Evolutionary conservation across 2,888 invertebrate species (phyloP), one percentile per base, ranked within the genome.

Genomic region (Thera obeliscata): DNA sequence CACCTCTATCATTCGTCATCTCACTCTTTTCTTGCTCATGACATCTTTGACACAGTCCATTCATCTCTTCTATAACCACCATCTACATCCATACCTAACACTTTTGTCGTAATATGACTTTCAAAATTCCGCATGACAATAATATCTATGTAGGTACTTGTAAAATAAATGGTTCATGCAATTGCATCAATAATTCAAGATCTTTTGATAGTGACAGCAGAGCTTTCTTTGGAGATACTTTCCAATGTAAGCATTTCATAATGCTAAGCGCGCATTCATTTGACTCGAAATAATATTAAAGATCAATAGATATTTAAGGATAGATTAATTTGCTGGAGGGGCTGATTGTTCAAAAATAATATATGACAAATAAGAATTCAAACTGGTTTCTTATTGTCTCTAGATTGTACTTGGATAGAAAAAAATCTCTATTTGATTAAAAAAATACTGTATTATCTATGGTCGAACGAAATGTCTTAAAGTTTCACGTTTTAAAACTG

Each of bases 151-250:
- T 46, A 46, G 9, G 2, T 46, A 46, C 7, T 5, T 46, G 9
- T 9, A 46, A 7, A 46, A 7, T 9, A 46, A 46, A 46, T 7
- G 43, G 7, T 46, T 46, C 64, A 50, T 22, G 12, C 22, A 22
- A 50, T 50, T 22, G 7, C 35, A 38, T 5, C 3, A 48, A 64
- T 66, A 56, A 64, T 62, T 56, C 49, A 50, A 70, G 66, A 70
- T 70, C 69, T 68, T 74, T 70, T 72, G 72, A 74, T 69, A 72
- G 68, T 68, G 70, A 74, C 69, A 61, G 63, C 52, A 61, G 64
- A 67, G 70, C 73, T 76, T 74, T 74, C 74, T 12, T 38, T 56
- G 7, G 1, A 56, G 61, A 68, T 70, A 73, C 75, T 76, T 76
- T 76, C 74, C 61, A 76, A 70, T 69, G 67, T 63, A 61, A 50